These are phyloP conservation scores for Ptilorrhoa leucosticta DNA, from an alignment of 2,113 vertebrate genomes.

Conservation along the genomic window DNA sequence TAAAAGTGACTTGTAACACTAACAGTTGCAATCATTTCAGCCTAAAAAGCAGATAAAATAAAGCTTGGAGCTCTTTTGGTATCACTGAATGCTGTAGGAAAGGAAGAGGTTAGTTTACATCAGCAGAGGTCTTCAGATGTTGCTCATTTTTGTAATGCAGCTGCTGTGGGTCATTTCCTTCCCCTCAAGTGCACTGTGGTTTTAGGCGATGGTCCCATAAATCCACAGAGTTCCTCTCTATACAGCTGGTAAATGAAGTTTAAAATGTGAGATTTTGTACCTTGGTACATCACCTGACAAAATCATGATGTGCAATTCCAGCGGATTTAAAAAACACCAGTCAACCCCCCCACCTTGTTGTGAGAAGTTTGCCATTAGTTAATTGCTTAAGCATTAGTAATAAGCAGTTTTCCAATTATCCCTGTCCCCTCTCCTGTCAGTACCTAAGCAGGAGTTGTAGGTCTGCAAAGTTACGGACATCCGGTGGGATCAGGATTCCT, in stretches of 20 bases:
- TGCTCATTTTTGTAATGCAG: not conserved
- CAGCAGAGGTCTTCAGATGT: not conserved
- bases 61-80: not conserved
- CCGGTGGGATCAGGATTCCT: not conserved
- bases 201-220: not conserved
- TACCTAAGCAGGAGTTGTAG: not conserved
- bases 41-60: not conserved
- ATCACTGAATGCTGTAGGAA: not conserved
- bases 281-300: not conserved
- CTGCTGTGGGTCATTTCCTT: not conserved
- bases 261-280: not conserved
- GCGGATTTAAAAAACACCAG: not conserved
- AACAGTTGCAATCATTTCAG: not conserved
- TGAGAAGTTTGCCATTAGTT: not conserved
- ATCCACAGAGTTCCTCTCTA: not conserved
- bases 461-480: not conserved
- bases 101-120: not conserved
- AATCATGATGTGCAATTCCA: not conserved
- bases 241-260: not conserved
- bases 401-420: not conserved
- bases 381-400: not conserved
- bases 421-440: not conserved
- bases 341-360: not conserved
- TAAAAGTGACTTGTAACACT: not conserved
- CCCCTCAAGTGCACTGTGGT: not conserved